Evolutionary conservation across 2,888 invertebrate genomes (phyloP), one percentile per base, ranked within the genome.

Genomic region (Branchellion lobata): DNA sequence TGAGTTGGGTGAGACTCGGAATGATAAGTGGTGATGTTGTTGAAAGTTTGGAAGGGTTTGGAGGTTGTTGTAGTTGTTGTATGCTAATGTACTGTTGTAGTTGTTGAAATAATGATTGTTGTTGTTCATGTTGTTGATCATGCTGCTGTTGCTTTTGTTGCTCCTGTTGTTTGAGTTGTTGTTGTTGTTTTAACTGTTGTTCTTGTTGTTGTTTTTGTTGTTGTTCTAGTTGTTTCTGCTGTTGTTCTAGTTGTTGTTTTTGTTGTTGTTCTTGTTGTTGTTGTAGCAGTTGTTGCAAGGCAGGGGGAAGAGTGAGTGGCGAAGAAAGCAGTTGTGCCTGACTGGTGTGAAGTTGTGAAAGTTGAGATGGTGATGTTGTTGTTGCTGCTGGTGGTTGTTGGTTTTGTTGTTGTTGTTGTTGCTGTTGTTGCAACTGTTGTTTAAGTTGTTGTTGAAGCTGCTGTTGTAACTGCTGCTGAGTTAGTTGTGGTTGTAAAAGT

Each of bases 381-480:
- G 71, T 14, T 14, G 27, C 8, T 68, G 51, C 29, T 71, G 33
- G 51, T 69, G 34, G 29, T 78, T 69, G 69, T 47, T 27, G 40
- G n/a, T 34, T 40, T 27, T 71, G 78, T 78, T 36, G 79, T 61
- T n/a, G 75, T 33, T 53, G 27, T 47, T 75, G 51, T 40, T 73
- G 73, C 18, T 24, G 73, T 27, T 5, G 36, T 40, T 5, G 5
- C 24, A 21, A 40, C 36, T 47, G 73, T 40, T 40, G 73, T 40
- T 36, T 5, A 21, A 5, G 73, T 27, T 40, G 36, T 29, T 8
- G 79, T 47, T 73, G 79, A 11, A 24, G 29, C 73, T 73, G 61
- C 34, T 33, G 61, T 40, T 31, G 79, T 73, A 34, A 47, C 29
- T 71, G 29, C 53, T 33, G 73, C 53, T 68, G 71, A 18, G 53